These are phyloP conservation scores for Calidris pygmaea DNA, from an alignment of 2,113 vertebrate genomes.

Conservation along the genomic window DNA sequence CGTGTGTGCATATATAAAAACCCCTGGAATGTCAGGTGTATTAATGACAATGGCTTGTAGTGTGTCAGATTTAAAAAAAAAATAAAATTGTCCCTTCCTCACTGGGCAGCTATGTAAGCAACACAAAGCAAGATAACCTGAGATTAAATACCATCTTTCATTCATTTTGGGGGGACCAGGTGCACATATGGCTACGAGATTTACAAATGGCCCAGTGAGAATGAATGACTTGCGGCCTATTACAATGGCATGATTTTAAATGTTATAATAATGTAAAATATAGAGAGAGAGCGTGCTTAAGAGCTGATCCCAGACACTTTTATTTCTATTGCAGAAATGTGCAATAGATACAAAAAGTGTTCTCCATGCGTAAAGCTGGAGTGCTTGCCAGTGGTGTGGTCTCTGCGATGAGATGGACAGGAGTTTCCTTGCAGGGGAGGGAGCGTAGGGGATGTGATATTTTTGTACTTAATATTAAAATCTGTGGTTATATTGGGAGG, in stretches of 20 bases:
- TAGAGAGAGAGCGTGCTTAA: not conserved
- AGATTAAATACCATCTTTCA: not conserved
- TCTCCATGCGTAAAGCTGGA: not conserved
- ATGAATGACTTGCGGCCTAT: not conserved
- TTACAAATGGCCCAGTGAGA: not conserved
- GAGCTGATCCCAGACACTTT: not conserved
- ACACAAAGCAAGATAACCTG: not conserved
- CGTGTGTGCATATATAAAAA: not conserved
- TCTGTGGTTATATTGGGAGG: not conserved
- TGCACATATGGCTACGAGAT: accelerated
- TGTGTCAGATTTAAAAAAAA: not conserved
- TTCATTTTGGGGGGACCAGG: not conserved
- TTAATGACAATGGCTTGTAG: not conserved
- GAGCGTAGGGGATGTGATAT: not conserved
- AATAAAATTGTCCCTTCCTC: not conserved
- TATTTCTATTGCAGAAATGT: not conserved
- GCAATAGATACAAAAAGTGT: not conserved
- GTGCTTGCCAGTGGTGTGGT: not conserved
- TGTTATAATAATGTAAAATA: not conserved
- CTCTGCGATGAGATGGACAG: not conserved
- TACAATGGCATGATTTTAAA: not conserved
- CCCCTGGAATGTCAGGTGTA: not conserved
- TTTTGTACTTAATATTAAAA: not conserved
- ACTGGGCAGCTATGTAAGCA: not conserved
- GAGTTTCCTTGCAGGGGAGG: not conserved